Base-by-base conservation (phyloP, 2,797 vertebrate species). In the Hybognathus amarus region DNA sequence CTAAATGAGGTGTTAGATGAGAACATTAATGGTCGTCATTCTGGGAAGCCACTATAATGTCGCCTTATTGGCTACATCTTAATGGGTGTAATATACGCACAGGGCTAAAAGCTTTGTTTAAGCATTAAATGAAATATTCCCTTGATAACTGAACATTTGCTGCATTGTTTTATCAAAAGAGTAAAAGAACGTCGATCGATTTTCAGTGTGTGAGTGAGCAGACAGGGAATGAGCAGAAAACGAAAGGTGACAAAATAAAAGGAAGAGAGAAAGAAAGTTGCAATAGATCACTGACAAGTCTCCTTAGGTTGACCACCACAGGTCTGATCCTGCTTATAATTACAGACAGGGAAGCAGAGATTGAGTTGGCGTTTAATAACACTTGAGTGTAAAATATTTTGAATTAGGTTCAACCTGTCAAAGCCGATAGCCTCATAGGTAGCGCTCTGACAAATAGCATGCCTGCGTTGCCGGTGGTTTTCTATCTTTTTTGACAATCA, bases 331-430 rank as follows among this genome's bases (percentile, higher is more conserved):
- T 38, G 27, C 42, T 52, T 70, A 82, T 87, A 85, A 77, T 69
- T 83, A 87, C 38, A 89, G 85, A 90, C 40, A 87, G 64, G 59
- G 66, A 63, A 71, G 79, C 47, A 59, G 38, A 69, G 83, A 67
- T 6, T 20, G 22, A 52, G 33, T 50, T 66, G 59, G 36, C 47
- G 30, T 67, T 33, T 68, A 59, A 81, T 70, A 45, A 70, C 70
- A 59, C 38, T 61, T 33, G 3, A 36, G 18, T 68, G 63, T 56
- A 42, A 84, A 45, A 27, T 38, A 74, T 61, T 71, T 69, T 61
- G n/a, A 78, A 78, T 50, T 66, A 36, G 27, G 45, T 33, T 64
- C 7, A 66, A 66, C 11, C 42, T 36, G 27, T 66, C 61, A 22
- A 12, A 50, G 6, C n/a, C n/a, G 6, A 68, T 40, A 69, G 6